Evolutionary conservation across 2,888 invertebrate genomes (phyloP).

Genomic region (Cantharis nigra): DNA sequence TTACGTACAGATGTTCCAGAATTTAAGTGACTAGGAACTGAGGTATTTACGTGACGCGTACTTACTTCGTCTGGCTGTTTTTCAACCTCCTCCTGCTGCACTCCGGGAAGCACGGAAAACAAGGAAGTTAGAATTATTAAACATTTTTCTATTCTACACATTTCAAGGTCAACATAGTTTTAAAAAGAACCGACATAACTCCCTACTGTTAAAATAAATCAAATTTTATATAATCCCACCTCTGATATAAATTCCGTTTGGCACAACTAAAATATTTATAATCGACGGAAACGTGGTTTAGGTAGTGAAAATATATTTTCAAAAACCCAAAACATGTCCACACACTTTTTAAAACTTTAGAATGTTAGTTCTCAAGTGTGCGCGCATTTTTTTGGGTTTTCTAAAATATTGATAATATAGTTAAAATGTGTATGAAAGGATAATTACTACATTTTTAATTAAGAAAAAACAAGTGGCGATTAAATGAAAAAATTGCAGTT

Average conservation of each 20-base stretch:
- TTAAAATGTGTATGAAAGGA: background rate
- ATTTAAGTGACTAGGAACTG: constrained; percentile 42
- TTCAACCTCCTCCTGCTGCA: constrained; percentile 54
- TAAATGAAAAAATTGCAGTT: background rate
- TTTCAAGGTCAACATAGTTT: background rate
- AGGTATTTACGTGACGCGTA: constrained; percentile 44
- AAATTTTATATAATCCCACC: background rate
- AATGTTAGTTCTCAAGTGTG: too few relatives aligned
- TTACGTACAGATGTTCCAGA: constrained; percentile 35
- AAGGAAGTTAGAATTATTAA: constrained; percentile 31
- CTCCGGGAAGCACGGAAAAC: constrained; percentile 43
- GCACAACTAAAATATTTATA: background rate
- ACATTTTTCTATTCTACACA: constrained; percentile 5
- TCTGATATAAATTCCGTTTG: background rate
- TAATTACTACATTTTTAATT: background rate
- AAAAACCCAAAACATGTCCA: too few relatives aligned
- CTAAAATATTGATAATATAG: too few relatives aligned
- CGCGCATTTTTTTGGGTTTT: too few relatives aligned
- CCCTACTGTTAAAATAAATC: background rate
- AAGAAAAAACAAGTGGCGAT: background rate
- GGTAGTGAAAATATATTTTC: too few relatives aligned
- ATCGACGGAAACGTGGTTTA: too few relatives aligned
- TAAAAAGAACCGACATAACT: background rate
- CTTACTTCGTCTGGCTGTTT: constrained; percentile 55
- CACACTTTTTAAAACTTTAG: too few relatives aligned